Evolutionary conservation across 1,140 invertebrate species (phyloP).

Genomic region (Scaptomyza pallida): DNA sequence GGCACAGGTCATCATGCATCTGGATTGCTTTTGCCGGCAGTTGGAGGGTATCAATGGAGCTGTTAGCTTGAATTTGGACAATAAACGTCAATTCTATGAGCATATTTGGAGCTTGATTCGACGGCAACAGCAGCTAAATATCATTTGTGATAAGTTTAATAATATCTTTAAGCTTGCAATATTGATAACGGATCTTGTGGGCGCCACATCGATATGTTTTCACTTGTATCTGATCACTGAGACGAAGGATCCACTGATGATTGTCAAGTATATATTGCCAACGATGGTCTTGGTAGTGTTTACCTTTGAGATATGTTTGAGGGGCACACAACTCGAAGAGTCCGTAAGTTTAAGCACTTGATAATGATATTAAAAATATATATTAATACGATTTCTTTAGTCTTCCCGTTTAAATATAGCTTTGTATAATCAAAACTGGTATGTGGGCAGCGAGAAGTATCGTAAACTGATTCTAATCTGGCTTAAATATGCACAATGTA

Average conservation of each 20-base stretch:
- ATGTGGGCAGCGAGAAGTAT: slow-evolving; percentile 35
- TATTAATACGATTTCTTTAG: slow-evolving; percentile 11
- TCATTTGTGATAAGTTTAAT: slow-evolving; percentile 46
- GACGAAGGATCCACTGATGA: slow-evolving; percentile 23
- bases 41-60: slow-evolving; percentile 21
- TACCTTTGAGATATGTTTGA: slow-evolving; percentile 54
- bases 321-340: slow-evolving; percentile 53
- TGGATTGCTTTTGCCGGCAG: slow-evolving; percentile 16
- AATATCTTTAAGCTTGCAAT: slow-evolving; percentile 52
- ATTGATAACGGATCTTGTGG: slow-evolving; percentile 49
- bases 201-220: slow-evolving; percentile 51
- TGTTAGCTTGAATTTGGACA: background rate
- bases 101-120: slow-evolving; percentile 24
- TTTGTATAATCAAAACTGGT: slow-evolving; percentile 52
- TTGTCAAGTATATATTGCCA: slow-evolving; percentile 31
- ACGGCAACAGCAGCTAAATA: slow-evolving; percentile 53
- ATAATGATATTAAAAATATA: too few species aligned
- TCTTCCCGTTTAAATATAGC: slow-evolving; percentile 23
- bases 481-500: slow-evolving; percentile 47
- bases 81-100: slow-evolving; percentile 17
- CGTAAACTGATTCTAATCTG: slow-evolving; percentile 52
- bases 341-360: slow-evolving; percentile 40
- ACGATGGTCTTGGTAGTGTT: slow-evolving; percentile 25
- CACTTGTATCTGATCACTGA: slow-evolving; percentile 56
- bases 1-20: slow-evolving; percentile 47